Evolutionary conservation across 2,888 invertebrate genomes (phyloP).

Genomic region (Hypena proboscidalis): DNA sequence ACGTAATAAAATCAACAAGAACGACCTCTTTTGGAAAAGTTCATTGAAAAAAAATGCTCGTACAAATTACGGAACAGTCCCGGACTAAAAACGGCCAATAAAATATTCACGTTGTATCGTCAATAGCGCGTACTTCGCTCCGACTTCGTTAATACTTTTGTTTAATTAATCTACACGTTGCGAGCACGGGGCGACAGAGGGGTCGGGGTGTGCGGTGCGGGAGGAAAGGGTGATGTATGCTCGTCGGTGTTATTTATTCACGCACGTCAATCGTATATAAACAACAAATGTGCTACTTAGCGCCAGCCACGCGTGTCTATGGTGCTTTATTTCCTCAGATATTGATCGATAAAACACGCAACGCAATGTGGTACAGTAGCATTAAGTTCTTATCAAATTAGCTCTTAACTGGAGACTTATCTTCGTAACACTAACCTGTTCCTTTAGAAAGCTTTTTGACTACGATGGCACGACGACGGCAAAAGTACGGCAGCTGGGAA

Average conservation of each 20-base stretch:
- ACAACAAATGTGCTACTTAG: constrained; percentile 13
- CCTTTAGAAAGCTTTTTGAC: too few relatives aligned
- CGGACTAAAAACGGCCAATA: constrained; percentile 12
- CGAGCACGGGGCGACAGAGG: not conserved
- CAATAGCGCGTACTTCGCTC: constrained; percentile 10
- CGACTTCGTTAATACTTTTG: constrained; percentile 19
- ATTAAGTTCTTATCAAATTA: too few relatives aligned
- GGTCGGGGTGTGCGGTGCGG: not conserved
- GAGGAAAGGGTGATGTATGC: not conserved
- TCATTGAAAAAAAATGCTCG: constrained; percentile 7
- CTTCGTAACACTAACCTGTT: too few relatives aligned
- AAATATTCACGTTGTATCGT: constrained; percentile 16
- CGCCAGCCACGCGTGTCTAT: constrained; percentile 2
- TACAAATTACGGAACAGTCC: constrained; percentile 7
- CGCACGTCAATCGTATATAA: constrained; percentile 15
- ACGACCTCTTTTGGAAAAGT: constrained; percentile 2
- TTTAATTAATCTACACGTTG: constrained; percentile 17
- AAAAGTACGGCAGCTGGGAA: too few relatives aligned
- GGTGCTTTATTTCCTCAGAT: not conserved
- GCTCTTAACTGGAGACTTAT: too few relatives aligned
- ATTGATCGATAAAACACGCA: too few relatives aligned
- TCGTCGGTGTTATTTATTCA: constrained; percentile 15
- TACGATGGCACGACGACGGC: too few relatives aligned
- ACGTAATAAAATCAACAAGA: constrained; percentile 10
- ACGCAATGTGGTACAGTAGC: too few relatives aligned